These are phyloP conservation scores for Remorina albescens DNA, from an alignment of 2,797 vertebrate genomes.

Conservation along the genomic window DNA sequence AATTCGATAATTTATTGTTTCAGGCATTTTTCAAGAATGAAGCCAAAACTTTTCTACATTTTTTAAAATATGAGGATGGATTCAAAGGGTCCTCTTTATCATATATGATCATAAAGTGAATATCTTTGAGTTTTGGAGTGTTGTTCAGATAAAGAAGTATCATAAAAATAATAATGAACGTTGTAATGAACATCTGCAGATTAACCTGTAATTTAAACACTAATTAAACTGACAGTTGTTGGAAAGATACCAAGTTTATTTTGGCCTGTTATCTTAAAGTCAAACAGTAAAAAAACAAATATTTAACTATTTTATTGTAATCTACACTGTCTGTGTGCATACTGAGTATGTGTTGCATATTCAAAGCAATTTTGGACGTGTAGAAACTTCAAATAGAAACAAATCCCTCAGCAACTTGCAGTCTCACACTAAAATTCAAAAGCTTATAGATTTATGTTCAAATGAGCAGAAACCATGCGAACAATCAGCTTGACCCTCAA, in stretches of 20 bases:
- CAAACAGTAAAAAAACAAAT: neutral
- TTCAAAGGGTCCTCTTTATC: neutral
- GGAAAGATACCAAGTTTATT: neutral
- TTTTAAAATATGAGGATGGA: constrained; percentile 3
- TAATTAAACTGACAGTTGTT: neutral
- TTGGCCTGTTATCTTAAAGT: neutral
- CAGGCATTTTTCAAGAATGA: neutral
- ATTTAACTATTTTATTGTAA: neutral
- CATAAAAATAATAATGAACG: too few species aligned
- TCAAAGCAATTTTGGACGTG: constrained; percentile 32
- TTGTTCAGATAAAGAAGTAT: neutral
- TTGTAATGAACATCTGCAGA: too few species aligned
- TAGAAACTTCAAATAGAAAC: constrained; percentile 38
- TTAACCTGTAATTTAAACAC: constrained; percentile 1
- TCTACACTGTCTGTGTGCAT: constrained; percentile 3
- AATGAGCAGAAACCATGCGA: constrained; percentile 17
- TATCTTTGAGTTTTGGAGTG: neutral
- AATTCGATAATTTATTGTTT: neutral
- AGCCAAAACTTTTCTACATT: neutral
- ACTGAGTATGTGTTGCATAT: constrained; percentile 27
- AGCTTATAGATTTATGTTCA: constrained; percentile 20
- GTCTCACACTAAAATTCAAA: constrained; percentile 18
- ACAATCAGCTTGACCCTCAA: constrained; percentile 24
- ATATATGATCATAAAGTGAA: neutral
- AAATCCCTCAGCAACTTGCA: constrained; percentile 15